These are phyloP conservation scores for Tipula unca DNA, from an alignment of 2,888 invertebrate genomes.

Conservation along the genomic window DNA sequence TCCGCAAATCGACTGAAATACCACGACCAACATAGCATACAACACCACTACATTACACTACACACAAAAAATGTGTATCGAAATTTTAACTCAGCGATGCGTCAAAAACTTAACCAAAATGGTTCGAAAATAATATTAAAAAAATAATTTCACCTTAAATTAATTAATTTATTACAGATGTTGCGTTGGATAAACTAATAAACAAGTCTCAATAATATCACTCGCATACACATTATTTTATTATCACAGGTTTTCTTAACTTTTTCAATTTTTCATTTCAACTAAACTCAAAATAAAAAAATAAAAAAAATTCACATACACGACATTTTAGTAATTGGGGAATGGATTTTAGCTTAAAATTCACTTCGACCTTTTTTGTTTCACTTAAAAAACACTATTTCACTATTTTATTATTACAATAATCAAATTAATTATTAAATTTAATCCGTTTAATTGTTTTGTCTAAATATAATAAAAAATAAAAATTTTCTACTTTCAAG, in stretches of 20 bases:
- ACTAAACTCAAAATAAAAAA: background rate
- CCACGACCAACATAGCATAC: background rate
- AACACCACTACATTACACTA: background rate
- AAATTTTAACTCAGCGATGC: conserved; percentile 17
- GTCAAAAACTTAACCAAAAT: conserved; percentile 4
- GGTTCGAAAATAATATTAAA: background rate
- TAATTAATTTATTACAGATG: background rate
- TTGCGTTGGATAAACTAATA: background rate
- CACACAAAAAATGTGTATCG: conserved; percentile 15
- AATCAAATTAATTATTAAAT: background rate
- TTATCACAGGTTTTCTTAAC: background rate
- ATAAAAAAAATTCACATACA: background rate
- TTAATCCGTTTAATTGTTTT: background rate
- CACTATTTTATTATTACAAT: background rate
- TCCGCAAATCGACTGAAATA: background rate
- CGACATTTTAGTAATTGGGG: background rate
- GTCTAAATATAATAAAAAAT: background rate
- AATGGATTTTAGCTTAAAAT: background rate
- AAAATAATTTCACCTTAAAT: conserved; percentile 16
- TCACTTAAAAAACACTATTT: background rate
- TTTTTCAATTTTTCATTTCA: background rate
- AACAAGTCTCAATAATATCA: conserved; percentile 17
- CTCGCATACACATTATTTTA: background rate
- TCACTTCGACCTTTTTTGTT: background rate
- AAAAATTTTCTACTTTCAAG: background rate